Evolutionary conservation across 2,113 vertebrate genomes (phyloP).

Genomic region (Pundamilia nyererei): DNA sequence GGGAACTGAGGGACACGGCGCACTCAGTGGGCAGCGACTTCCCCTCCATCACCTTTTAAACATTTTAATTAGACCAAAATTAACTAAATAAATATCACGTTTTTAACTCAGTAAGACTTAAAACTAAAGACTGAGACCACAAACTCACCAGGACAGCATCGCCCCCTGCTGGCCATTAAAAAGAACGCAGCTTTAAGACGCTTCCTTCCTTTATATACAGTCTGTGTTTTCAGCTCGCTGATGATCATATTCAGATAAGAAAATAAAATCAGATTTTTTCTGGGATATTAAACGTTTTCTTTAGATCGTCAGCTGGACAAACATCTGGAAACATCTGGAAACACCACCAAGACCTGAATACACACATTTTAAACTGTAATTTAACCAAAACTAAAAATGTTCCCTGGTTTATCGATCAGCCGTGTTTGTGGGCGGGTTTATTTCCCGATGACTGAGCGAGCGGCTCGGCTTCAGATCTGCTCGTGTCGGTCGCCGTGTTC

Average conservation of each 20-base stretch:
- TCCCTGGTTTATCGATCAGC: neutral
- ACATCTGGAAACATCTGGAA: neutral
- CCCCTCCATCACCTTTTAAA: neutral
- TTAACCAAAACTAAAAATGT: neutral
- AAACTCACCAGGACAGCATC: neutral
- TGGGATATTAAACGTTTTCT: neutral
- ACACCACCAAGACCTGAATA: accelerated
- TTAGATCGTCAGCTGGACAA: neutral
- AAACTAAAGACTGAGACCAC: neutral
- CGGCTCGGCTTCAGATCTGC: neutral
- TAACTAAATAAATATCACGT: neutral
- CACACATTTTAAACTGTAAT: neutral
- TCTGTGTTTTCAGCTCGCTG: neutral
- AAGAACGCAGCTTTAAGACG: accelerated
- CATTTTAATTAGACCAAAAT: neutral
- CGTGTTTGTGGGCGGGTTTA: accelerated
- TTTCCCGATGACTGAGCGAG: neutral
- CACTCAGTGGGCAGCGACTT: neutral
- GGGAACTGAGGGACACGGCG: neutral
- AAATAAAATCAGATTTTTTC: neutral
- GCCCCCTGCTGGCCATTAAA: neutral
- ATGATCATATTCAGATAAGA: neutral
- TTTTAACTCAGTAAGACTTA: neutral
- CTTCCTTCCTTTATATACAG: neutral
- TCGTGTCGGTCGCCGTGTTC: accelerated